These are phyloP conservation scores for Drosophila ercepeae DNA, from an alignment of 1,140 invertebrate genomes.

Conservation along the genomic window DNA sequence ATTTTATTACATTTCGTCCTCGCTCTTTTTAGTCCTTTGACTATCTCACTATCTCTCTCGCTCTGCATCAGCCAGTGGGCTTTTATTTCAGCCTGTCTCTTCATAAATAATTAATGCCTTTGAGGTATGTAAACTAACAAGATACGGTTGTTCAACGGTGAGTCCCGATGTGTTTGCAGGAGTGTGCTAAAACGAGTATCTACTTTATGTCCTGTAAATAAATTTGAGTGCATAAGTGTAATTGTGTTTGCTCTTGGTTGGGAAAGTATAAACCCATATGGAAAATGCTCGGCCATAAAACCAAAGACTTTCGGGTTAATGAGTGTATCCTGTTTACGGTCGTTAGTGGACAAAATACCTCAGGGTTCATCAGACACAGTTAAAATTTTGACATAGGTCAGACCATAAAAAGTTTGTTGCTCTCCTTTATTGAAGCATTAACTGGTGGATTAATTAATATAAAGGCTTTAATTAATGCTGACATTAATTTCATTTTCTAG, in stretches of 20 bases:
- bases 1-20: conserved; percentile 68
- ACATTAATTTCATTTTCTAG: not conserved
- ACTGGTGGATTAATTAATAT: conserved; percentile 11
- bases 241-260: conserved; percentile 62
- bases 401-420: conserved; percentile 11
- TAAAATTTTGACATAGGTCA: conserved; percentile 19
- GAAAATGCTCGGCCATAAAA: conserved; percentile 40
- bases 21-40: not conserved
- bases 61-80: not conserved
- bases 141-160: conserved; percentile 36
- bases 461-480: not conserved
- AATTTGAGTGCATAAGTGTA: conserved; percentile 56
- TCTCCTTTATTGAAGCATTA: conserved; percentile 2
- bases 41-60: not conserved
- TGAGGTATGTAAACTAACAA: conserved; percentile 59
- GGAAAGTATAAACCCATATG: conserved; percentile 20
- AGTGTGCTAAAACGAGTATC: conserved; percentile 41
- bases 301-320: conserved; percentile 50
- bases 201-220: conserved; percentile 69
- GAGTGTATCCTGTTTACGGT: conserved; percentile 37
- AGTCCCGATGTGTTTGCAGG: conserved; percentile 15
- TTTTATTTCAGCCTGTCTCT: conserved; percentile 29
- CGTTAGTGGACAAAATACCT: conserved; percentile 26
- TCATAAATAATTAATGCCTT: conserved; percentile 78
- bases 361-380: conserved; percentile 12